A percentile compares a stretch with the other conserved stretches of the same genome.
These are phyloP conservation scores for Thelaira solivaga DNA, from an alignment of 2,888 invertebrate genomes.

Conservation along the genomic window DNA sequence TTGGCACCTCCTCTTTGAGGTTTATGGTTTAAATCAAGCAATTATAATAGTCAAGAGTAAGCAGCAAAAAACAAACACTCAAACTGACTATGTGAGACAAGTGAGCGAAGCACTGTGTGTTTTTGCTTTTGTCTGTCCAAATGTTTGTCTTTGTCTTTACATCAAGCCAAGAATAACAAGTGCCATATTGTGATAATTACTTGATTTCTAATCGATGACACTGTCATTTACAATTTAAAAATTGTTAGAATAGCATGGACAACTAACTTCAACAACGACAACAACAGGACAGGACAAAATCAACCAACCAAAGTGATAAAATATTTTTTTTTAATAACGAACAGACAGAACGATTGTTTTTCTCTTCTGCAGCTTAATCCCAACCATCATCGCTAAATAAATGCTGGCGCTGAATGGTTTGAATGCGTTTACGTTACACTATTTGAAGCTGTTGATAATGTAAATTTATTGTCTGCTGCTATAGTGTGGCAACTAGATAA, in stretches of 20 bases:
- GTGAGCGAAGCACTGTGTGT: not conserved
- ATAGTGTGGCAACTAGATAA: constrained; percentile 30
- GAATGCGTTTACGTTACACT: not conserved
- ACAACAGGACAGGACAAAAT: not conserved
- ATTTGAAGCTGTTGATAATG: constrained; percentile 19
- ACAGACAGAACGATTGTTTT: constrained; percentile 37
- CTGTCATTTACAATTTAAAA: constrained; percentile 62
- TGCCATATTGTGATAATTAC: constrained; percentile 63
- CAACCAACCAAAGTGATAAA: constrained; percentile 41
- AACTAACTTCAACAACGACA: constrained; percentile 25
- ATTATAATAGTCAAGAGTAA: constrained; percentile 13
- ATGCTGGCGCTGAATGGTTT: not conserved
- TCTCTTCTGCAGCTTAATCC: not conserved
- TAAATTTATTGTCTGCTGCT: constrained; percentile 52
- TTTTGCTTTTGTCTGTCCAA: not conserved
- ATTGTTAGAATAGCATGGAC: constrained; percentile 56
- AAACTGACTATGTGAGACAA: not conserved
- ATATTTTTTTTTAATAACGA: too few species aligned
- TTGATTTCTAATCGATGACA: constrained; percentile 62
- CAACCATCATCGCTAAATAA: not conserved
- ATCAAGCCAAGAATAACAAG: constrained; percentile 51
- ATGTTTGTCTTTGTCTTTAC: constrained; percentile 10
- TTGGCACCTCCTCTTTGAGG: constrained; percentile 55
- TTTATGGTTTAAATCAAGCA: constrained; percentile 30
- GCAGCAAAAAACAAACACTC: not conserved